phyloP scores from a whole-genome alignment of 2,888 invertebrate genomes.

The Graphium colonna region DNA sequence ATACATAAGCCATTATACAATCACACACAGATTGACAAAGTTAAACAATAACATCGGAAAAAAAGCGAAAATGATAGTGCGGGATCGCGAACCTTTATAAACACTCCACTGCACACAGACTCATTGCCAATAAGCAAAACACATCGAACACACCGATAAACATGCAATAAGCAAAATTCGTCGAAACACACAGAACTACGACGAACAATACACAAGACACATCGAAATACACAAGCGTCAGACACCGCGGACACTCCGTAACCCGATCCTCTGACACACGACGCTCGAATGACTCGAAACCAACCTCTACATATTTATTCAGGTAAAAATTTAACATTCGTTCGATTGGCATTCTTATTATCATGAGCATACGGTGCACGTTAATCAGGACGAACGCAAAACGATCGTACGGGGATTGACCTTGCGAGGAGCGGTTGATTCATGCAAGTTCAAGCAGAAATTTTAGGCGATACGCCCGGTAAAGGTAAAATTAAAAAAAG shows the following conservation, averaged over 20 bases:
- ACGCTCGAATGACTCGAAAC: constrained; percentile 22
- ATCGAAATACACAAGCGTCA: no score
- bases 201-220: no score
- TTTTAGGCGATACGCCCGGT: constrained; percentile 13
- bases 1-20: no score
- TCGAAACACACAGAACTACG: constrained; percentile 3
- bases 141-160: background rate
- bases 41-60: no score
- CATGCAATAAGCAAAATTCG: background rate
- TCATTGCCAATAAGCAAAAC: background rate
- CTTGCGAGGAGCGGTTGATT: constrained; percentile 20
- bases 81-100: no score
- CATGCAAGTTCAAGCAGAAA: no score
- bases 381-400: constrained; percentile 8
- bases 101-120: background rate
- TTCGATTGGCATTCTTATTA: constrained; percentile 18
- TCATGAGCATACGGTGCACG: constrained; percentile 1
- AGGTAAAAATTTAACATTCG: background rate
- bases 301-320: constrained; percentile 8
- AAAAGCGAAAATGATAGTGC: no score
- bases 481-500: no score
- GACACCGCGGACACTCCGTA: constrained; percentile 7
- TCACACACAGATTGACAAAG: no score
- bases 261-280: constrained; percentile 19
- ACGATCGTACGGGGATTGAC: constrained; percentile 9